phyloP scores from a whole-genome alignment of 2,888 invertebrate species.

The Chloromyia formosa region DNA sequence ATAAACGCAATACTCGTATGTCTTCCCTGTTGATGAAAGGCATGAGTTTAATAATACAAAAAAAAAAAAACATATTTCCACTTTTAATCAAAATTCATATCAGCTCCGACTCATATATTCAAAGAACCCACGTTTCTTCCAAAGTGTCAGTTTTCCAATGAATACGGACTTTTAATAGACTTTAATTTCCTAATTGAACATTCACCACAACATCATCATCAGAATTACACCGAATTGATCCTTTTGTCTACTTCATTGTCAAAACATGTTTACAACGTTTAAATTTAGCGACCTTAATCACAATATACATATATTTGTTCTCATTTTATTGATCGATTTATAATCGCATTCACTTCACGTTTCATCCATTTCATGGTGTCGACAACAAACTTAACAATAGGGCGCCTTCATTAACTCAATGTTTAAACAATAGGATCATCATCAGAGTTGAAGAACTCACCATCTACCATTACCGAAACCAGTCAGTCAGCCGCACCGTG shows the following conservation, averaged over 20 bases:
- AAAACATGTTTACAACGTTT: neutral
- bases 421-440: conserved; percentile 14
- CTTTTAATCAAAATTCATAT: no score
- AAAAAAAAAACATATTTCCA: no score
- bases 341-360: neutral
- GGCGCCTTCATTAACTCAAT: neutral
- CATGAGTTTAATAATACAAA: no score
- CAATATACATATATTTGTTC: no score
- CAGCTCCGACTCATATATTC: no score
- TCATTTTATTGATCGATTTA: neutral
- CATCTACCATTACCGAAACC: neutral
- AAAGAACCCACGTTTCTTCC: no score
- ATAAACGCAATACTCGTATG: no score
- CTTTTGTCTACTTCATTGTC: neutral
- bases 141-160: no score
- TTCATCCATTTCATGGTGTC: conserved; percentile 7
- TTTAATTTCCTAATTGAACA: no score
- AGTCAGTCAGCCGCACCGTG: conserved; percentile 1
- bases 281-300: neutral
- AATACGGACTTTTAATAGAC: no score
- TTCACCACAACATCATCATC: neutral
- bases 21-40: no score
- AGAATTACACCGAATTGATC: neutral
- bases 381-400: neutral
- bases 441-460: neutral